Evolutionary conservation across 1,140 invertebrate genomes (phyloP), one percentile per base, ranked within the genome.

Genomic region (Drosophila melanica): DNA sequence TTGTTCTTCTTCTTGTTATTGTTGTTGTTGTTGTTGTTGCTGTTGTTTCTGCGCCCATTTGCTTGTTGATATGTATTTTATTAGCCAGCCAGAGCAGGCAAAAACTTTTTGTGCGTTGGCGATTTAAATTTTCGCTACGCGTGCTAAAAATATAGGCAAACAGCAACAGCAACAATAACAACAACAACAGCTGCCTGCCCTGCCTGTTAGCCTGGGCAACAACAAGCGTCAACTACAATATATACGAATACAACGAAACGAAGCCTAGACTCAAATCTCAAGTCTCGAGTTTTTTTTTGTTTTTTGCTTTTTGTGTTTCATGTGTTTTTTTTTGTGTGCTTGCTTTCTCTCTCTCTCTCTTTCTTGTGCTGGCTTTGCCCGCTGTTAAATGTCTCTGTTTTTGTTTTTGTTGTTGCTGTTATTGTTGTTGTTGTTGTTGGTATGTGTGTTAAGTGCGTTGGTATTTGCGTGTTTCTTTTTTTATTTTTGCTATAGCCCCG

Each of bases 391-490:
- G 71, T 69, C 50, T 47, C 35, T 74, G 66, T 70, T 66, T 74
- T 23, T 23, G 20, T 20, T 20, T 50, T 57, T 74, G 47, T 62
- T 74, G 54, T 60, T 68, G 48, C 66, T 63, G 33, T 12, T 60
- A 41, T 59, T 68, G 48, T 70, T 63, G 33, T 12, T 60, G 47
- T 59, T 54, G 54, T 64, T 65, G 72, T 79, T 76, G 64, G 68
- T 89, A 89, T 89, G 81, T 87, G 84, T 87, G 84, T 87, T 87
- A 87, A 87, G 84, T 89, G 84, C 84, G 84, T 82, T 79, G 84
- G 79, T 89, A 85, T 85, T 85, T 85, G 79, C 85, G 68, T 72
- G 59, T 70, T 64, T 55, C 54, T 72, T 54, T 62, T 20, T 50
- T 67, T 45, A 23, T 63, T 30, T 53, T 20, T 16, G 37, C 47